phyloP scores from a whole-genome alignment of 2,888 invertebrate species.

The Entomobrya multifasciata region DNA sequence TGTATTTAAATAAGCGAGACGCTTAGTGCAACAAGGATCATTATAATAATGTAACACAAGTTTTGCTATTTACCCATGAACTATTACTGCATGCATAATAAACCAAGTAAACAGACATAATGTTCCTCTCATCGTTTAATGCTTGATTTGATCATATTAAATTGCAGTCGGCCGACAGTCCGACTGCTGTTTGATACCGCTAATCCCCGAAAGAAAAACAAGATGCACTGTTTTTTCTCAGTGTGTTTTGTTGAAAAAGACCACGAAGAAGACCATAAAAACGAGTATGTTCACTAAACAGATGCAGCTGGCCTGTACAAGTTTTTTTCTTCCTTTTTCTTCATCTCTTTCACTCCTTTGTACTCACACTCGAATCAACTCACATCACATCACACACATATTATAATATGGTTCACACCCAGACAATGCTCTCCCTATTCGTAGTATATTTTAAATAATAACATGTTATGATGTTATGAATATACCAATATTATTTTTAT shows the following conservation, averaged over 20 bases:
- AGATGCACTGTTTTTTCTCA: slow-evolving; percentile 50
- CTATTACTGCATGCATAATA: slow-evolving; percentile 42
- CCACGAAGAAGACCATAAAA: slow-evolving; percentile 57
- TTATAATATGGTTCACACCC: slow-evolving; percentile 33
- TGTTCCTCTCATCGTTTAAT: slow-evolving; percentile 64
- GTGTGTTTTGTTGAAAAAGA: slow-evolving; percentile 43
- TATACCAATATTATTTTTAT: too few species aligned
- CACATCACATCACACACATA: too few species aligned
- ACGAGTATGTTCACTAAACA: slow-evolving; percentile 59
- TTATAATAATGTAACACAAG: too few species aligned
- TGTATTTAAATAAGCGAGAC: too few species aligned
- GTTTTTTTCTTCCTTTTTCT: slow-evolving; percentile 50
- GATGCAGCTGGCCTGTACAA: slow-evolving; percentile 67
- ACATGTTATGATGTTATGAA: too few species aligned
- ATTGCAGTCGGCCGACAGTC: slow-evolving; percentile 73
- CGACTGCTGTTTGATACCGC: slow-evolving; percentile 72
- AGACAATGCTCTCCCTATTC: not conserved
- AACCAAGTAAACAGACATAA: slow-evolving; percentile 63
- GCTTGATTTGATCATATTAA: slow-evolving; percentile 72
- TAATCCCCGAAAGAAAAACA: slow-evolving; percentile 71
- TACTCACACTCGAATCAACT: too few species aligned
- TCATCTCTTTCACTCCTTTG: slow-evolving; percentile 3
- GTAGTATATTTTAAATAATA: not conserved
- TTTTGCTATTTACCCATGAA: too few species aligned
- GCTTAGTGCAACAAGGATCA: too few species aligned